Evolutionary conservation across 2,888 invertebrate genomes (phyloP), one percentile per base, ranked within the genome.

Genomic region (Tetrapedia diversipes): DNA sequence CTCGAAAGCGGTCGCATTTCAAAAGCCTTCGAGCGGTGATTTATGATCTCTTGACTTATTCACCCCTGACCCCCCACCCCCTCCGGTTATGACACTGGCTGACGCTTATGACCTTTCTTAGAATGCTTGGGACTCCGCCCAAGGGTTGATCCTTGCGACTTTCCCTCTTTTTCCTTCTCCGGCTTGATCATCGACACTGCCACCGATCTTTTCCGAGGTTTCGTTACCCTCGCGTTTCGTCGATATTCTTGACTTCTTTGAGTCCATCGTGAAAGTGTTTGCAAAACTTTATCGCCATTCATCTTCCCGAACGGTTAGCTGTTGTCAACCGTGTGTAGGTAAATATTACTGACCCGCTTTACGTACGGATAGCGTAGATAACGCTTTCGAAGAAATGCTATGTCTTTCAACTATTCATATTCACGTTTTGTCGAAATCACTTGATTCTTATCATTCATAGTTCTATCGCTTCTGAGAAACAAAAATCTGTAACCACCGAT

Each of bases 31-130:
- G 77, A 70, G 65, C 79, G 67, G 80, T 89, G 89, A 89, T 89
- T 89, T 88, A 89, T 80, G 88, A 86, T 81, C 84, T 54, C 69
- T 70, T 63, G 83, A 83, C 85, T 86, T 81, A 86, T 86, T 85
- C 89, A 84, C 86, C 86, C 77, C n/a, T n/a, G n/a, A n/a, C n/a
- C n/a, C n/a, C n/a, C n/a, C n/a, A n/a, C n/a, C n/a, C n/a, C n/a
- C n/a, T n/a, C 67, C 53, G 77, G 86, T 87, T 88, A 88, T 87
- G 87, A 87, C 87, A 87, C 82, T 76, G 78, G 60, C 83, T 56
- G 82, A 79, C 82, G 84, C 86, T 85, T 79, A 84, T 81, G 79
- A 81, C 77, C 77, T 77, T 63, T 71, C 64, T 60, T 76, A 83
- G 82, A 87, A 83, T 87, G 67, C 70, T 65, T 65, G 4, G 27